Evolutionary conservation across 2,797 vertebrate species (phyloP).

Genomic region (Hypotaenidia okinawae): DNA sequence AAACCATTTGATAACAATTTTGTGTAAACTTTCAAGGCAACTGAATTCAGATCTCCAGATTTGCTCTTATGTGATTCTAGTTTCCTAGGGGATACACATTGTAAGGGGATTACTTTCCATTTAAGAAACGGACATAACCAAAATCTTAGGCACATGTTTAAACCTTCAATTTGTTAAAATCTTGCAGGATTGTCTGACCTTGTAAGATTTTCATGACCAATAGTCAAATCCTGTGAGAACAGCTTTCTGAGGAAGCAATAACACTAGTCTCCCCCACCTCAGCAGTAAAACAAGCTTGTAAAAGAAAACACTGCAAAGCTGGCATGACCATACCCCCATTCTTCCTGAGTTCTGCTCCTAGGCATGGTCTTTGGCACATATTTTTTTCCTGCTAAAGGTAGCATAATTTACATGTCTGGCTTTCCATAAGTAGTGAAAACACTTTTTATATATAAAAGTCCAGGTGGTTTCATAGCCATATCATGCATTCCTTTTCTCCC

Average conservation of each 20-base stretch:
- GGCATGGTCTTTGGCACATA: slow-evolving; percentile 57
- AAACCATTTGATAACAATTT: background rate
- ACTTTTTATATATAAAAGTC: slow-evolving; percentile 61
- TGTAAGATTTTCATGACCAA: slow-evolving; percentile 45
- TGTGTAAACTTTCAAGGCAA: background rate
- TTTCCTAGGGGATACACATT: background rate
- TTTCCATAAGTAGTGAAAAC: slow-evolving; percentile 63
- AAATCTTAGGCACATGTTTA: background rate
- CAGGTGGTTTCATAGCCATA: slow-evolving; percentile 63
- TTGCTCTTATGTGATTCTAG: background rate
- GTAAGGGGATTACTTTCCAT: background rate
- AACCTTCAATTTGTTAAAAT: slow-evolving; percentile 19
- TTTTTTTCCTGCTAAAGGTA: slow-evolving; percentile 46
- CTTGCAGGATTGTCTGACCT: slow-evolving; percentile 29
- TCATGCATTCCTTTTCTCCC: slow-evolving; percentile 68
- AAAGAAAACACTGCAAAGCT: slow-evolving; percentile 58
- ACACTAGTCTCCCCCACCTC: slow-evolving; percentile 24
- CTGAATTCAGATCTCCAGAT: background rate
- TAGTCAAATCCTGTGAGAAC: slow-evolving; percentile 53
- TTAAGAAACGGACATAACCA: background rate
- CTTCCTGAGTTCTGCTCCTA: slow-evolving; percentile 48
- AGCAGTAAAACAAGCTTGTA: slow-evolving; percentile 66
- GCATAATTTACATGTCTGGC: slow-evolving; percentile 67
- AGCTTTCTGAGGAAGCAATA: slow-evolving; percentile 66
- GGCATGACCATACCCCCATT: slow-evolving; percentile 60